Evolutionary conservation across 2,797 vertebrate species (phyloP), one percentile per base, ranked within the genome.

Genomic region (Otolemur crassicaudatus): DNA sequence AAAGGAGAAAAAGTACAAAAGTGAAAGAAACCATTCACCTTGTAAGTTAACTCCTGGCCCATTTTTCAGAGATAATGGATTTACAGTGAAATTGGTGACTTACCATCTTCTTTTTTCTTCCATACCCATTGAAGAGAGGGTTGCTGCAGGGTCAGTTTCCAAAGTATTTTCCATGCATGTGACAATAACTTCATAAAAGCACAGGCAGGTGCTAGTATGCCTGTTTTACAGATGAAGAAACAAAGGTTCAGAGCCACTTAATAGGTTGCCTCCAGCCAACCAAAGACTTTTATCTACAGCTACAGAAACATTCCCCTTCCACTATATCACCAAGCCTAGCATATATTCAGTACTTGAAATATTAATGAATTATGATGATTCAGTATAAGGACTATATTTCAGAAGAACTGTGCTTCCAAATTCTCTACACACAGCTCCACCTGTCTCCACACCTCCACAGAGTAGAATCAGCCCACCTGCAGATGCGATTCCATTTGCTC

Each of bases 71-170:
- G 23, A 69, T 91, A 9, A 9, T 1, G 19, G n/a, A 56, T 82
- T 95, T 87, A 82, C 83, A 89, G 8, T 60, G 29, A 49, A 96
- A 94, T 91, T 17, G 22, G 19, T 83, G 82, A 63, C 29, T 94
- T 67, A 34, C 1, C 69, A 81, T 31, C 9, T 25, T 58, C 9
- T 79, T 31, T 91, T 84, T 79, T 75, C 94, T 92, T 34, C 67
- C 53, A 76, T 17, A 56, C 31, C 70, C 34, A 83, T 43, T 43
- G 56, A 93, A 81, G 37, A 77, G 25, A 93, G 56, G 16, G 10
- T 7, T 86, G 58, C 22, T 79, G 2, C 60, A 63, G 22, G 61
- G 40, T 31, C n/a, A 87, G 13, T 65, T 77, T 94, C 16, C 61
- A 92, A 94, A 86, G 63, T 20, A 13, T 37, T 79, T 65, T 85